These are phyloP conservation scores for Asarcornis scutulata DNA, from an alignment of 2,113 vertebrate genomes.

Conservation along the genomic window DNA sequence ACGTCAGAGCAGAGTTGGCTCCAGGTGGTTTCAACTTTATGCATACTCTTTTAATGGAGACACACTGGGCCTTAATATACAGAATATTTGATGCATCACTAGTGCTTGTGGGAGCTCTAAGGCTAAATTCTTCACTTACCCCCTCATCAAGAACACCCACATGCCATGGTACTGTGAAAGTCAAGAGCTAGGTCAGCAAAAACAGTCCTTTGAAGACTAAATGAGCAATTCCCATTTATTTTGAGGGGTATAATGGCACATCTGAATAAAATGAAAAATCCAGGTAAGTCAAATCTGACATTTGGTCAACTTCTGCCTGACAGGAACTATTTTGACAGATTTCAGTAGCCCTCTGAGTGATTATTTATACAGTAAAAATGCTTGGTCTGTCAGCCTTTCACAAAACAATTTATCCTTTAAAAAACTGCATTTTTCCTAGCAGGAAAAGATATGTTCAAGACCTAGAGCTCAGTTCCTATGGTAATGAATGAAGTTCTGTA, in stretches of 20 bases:
- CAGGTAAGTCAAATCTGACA: background rate
- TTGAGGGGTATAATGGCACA: background rate
- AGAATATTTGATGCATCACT: background rate
- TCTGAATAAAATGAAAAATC: background rate
- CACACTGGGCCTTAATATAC: background rate
- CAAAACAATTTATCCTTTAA: background rate
- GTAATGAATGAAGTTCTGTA: background rate
- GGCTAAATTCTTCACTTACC: background rate
- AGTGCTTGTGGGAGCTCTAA: background rate
- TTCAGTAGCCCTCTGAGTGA: background rate
- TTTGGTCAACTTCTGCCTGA: background rate
- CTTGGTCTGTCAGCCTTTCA: background rate
- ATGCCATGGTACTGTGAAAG: background rate
- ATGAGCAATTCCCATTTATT: constrained; percentile 12
- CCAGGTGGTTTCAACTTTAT: background rate
- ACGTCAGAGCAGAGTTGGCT: background rate
- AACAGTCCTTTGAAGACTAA: background rate
- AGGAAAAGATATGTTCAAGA: background rate
- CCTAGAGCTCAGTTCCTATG: background rate
- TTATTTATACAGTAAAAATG: background rate
- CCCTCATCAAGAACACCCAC: background rate
- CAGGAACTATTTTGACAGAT: background rate
- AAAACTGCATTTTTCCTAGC: background rate
- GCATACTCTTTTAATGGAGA: background rate
- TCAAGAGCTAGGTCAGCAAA: background rate